Conservation (phyloP, 2,113 vertebrate genomes). For the Pipa parva region DNA sequence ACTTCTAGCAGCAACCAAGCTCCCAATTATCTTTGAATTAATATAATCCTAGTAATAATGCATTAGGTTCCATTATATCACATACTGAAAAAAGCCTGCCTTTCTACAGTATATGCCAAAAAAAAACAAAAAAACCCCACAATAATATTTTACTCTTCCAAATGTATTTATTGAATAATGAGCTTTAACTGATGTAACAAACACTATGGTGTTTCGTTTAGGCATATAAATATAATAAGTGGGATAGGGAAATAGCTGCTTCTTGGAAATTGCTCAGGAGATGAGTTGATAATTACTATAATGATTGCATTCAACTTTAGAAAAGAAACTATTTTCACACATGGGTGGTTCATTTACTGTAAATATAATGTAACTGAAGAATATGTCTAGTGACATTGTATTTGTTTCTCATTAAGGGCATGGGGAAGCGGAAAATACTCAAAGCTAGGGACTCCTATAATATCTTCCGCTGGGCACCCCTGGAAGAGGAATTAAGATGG, state of each 20-base stretch:
- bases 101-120: background rate
- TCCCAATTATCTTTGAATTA: slow-evolving; percentile 9
- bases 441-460: slow-evolving; percentile 32
- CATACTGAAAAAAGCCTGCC: background rate
- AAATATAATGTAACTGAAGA: slow-evolving; percentile 5
- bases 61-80: background rate
- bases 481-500: slow-evolving; percentile 46
- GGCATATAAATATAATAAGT: background rate
- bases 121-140: background rate
- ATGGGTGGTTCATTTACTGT: slow-evolving; percentile 18
- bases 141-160: background rate
- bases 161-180: background rate
- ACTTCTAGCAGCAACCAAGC: background rate
- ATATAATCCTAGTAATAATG: slow-evolving; percentile 6
- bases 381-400: background rate
- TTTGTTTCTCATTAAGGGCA: slow-evolving; percentile 45
- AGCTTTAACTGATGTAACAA: background rate
- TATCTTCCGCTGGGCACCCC: slow-evolving; percentile 52
- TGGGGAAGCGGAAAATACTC: slow-evolving; percentile 49
- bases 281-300: slow-evolving; percentile 17
- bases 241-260: background rate
- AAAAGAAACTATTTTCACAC: background rate
- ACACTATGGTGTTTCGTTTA: background rate
- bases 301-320: slow-evolving; percentile 9
- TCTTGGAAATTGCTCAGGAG: slow-evolving; percentile 2